A percentile compares a stretch with the other conserved stretches of the same genome.
Conservation (phyloP, 1,140 invertebrate species). For the Drosophila gunungcola region DNA sequence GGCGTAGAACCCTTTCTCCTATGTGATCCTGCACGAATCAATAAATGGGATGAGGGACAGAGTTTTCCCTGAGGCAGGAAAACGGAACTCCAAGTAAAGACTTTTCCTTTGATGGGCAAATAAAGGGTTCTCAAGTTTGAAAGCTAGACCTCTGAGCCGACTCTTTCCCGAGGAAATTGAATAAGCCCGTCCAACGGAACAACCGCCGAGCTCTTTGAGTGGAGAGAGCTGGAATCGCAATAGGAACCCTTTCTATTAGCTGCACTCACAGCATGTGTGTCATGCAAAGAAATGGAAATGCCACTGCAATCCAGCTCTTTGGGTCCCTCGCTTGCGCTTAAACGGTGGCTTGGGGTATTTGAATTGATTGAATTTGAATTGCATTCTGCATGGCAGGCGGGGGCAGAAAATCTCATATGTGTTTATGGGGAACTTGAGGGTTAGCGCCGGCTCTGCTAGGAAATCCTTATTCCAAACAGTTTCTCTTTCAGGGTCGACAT, state of each 20-base stretch:
- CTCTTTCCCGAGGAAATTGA: constrained; percentile 3
- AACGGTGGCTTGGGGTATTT: constrained; percentile 63
- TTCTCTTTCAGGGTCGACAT: background rate
- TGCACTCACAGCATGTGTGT: constrained; percentile 39
- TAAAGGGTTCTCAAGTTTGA: background rate
- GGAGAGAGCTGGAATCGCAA: background rate
- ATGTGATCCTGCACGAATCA: background rate
- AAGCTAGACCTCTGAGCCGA: background rate
- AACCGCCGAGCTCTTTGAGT: background rate
- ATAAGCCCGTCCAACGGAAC: constrained; percentile 12
- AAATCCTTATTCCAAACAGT: constrained; percentile 5
- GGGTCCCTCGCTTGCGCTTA: constrained; percentile 28
- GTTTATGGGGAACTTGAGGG: constrained; percentile 48
- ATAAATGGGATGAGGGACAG: background rate
- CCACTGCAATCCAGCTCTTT: constrained; percentile 8
- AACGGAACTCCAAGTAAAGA: background rate
- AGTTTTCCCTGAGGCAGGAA: background rate
- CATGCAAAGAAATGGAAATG: constrained; percentile 32
- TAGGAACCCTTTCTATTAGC: constrained; percentile 44
- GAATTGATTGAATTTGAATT: constrained; percentile 79
- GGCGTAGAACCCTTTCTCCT: background rate
- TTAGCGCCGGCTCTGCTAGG: constrained; percentile 19
- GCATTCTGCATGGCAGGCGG: constrained; percentile 28
- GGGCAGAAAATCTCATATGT: constrained; percentile 42
- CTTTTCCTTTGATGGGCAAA: background rate